Conservation (phyloP, 2,113 vertebrate genomes). For the Patagioenas fasciata region DNA sequence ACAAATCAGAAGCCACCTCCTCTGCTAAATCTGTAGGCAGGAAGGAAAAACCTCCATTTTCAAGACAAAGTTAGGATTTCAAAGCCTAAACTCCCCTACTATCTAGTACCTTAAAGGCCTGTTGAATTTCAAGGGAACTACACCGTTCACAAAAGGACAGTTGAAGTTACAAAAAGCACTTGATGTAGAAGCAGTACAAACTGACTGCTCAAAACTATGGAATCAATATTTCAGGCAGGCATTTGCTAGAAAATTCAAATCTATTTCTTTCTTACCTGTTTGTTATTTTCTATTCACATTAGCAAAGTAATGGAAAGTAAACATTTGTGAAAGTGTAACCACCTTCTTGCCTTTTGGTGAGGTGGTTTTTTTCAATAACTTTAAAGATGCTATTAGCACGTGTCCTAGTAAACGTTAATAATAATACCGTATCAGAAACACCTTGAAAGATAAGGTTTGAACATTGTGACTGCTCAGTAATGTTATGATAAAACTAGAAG, state of each 20-base stretch:
- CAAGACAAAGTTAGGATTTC: background rate
- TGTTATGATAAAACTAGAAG: background rate
- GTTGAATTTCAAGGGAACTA: background rate
- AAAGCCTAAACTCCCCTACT: background rate
- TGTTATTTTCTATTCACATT: background rate
- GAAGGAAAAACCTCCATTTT: background rate
- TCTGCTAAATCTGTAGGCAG: slow-evolving; percentile 17
- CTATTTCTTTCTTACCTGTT: background rate
- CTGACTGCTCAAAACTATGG: background rate
- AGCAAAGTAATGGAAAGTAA: background rate
- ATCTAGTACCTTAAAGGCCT: background rate
- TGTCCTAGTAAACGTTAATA: background rate
- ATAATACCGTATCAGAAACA: background rate
- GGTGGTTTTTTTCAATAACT: background rate
- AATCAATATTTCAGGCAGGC: background rate
- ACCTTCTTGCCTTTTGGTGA: background rate
- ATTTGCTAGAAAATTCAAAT: background rate
- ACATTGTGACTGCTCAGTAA: background rate
- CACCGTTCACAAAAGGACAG: background rate
- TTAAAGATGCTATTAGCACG: background rate
- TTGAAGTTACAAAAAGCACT: background rate
- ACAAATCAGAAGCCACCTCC: slow-evolving; percentile 48
- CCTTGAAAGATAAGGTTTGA: background rate
- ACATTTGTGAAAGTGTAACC: background rate
- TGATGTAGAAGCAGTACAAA: background rate